Evolutionary conservation across 2,797 vertebrate species (phyloP), one percentile per base, ranked within the genome.

Genomic region (Emys orbicularis): DNA sequence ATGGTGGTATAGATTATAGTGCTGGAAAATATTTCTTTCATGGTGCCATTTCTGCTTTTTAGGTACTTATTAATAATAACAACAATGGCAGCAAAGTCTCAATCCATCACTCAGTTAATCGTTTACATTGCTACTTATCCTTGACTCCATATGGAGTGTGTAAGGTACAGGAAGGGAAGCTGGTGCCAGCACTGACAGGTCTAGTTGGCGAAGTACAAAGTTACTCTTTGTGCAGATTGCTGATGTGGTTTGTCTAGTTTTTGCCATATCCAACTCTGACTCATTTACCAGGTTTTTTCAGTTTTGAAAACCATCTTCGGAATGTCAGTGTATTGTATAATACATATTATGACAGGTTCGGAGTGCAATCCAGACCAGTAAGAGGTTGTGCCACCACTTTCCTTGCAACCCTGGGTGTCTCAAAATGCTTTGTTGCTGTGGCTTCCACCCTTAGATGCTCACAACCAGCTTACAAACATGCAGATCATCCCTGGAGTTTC

Each of bases 231-330:
- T 68, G 31, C 50, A 87, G 79, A 47, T 13, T 44, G 41, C 83
- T 81, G 52, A 53, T 1, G 18, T 84, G 72, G 81, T 54, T 94
- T 91, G 44, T 47, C 47, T 65, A 19, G 2, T 86, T 87, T 90
- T 90, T 65, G 81, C 4, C 3, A 4, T 54, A 79, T 81, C 87
- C 44, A 59, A 81, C 86, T 8, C 9, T 2, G 12, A 82, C 41
- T 93, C 25, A 15, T 83, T 95, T 76, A 68, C 76, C 27, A 57
- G 81, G 49, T 72, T 83, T 89, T 89, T 92, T 90, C 79, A 56
- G 16, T 90, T 88, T 16, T 92, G 59, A 86, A 65, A 52, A 79
- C 8, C 79, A 61, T 3, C 6, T 88, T 91, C 86, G 52, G 3
- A 86, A 81, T 83, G 29, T 47, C 54, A 90, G 13, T 59, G 50